Evolutionary conservation across 2,888 invertebrate species (phyloP).

Genomic region (Gortyna flavago): DNA sequence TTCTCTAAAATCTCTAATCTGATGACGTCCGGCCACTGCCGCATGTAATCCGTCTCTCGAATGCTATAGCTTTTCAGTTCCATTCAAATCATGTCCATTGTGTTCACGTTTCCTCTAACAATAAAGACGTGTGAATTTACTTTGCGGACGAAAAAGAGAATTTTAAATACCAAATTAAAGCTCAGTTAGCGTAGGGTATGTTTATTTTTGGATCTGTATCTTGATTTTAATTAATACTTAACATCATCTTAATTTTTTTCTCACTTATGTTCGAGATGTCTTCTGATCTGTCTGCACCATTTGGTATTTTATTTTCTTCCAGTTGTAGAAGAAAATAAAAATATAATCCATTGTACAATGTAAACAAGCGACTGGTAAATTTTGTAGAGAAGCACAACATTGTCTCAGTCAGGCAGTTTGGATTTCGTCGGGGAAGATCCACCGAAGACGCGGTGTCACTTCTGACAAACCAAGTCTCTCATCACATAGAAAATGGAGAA

Average conservation of each 20-base stretch:
- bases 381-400: too few species aligned
- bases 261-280: not conserved
- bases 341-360: too few species aligned
- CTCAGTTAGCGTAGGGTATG: not conserved
- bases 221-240: constrained; percentile 1
- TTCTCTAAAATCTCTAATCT: constrained; percentile 35
- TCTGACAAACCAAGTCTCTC: too few species aligned
- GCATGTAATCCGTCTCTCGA: constrained; percentile 40
- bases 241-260: not conserved
- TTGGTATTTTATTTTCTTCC: not conserved
- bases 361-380: too few species aligned
- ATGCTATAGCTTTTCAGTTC: constrained; percentile 43
- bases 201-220: not conserved
- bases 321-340: not conserved
- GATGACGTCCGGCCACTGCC: constrained; percentile 31
- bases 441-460: too few species aligned
- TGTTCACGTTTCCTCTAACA: constrained; percentile 26
- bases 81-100: constrained; percentile 54
- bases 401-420: too few species aligned
- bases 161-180: constrained; percentile 40
- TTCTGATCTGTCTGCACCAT: not conserved
- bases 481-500: too few species aligned
- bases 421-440: too few species aligned
- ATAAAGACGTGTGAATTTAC: constrained; percentile 47
- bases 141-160: constrained; percentile 44